Evolutionary conservation across 2,797 vertebrate species (phyloP), one percentile per base, ranked within the genome.

Genomic region (Fratercula arctica): DNA sequence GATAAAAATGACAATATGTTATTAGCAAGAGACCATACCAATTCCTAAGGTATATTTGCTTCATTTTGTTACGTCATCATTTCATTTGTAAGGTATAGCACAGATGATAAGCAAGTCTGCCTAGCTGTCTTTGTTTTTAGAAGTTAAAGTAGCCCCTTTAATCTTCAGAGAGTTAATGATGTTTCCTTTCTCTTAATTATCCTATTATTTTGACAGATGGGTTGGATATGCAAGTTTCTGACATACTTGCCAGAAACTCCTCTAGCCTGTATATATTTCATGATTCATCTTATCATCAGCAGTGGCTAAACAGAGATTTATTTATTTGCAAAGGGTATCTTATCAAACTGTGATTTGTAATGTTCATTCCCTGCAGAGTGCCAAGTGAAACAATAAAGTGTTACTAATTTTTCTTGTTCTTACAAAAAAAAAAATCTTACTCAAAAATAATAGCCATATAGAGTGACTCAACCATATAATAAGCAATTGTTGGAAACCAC

Each of bases 291-390:
- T 75, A 28, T 39, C 45, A 53, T 19, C 26, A 76, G 17, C 19
- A 78, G 37, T 41, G 17, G 3, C 28, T 76, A 82, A 86, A 88
- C 16, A 56, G 8, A 54, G 24, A 31, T 68, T 63, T 23, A 50
- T 57, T 89, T 43, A 59, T 68, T 89, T 86, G 14, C 19, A 84
- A 78, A 75, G 4, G 11, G 16, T 69, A 31, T 70, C 20, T 68
- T 90, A 2, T 3, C 4, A 53, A 77, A 63, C 60, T 60, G 18
- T 75, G 25, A 28, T 69, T 61, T 92, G 31, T 73, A 43, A 31
- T 0, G 0, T 53, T 59, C 0, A 1, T 85, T 81, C 81, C 25
- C 35, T 46, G 12, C 11, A 84, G 25, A 66, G 43, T 51, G 23
- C 13, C 18, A 82, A 82, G 41, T 77, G 50, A 69, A 89, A 51